A percentile compares a stretch with the other conserved stretches of the same genome.
Evolutionary conservation across 2,113 vertebrate species (phyloP).

Genomic region (Oceanites oceanicus): DNA sequence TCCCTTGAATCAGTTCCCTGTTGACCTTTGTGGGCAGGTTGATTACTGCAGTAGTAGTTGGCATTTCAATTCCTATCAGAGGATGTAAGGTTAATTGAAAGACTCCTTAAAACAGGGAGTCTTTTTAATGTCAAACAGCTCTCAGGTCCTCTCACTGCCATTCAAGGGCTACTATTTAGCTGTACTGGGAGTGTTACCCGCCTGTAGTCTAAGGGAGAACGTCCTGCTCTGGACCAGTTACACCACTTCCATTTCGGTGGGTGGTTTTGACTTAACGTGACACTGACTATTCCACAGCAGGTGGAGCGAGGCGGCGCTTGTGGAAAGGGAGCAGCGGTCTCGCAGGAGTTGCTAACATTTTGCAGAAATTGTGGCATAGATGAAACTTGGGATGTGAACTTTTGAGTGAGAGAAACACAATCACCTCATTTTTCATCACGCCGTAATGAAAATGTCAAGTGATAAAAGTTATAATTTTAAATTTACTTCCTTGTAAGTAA

Average conservation of each 20-base stretch:
- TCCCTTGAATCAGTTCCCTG: not conserved
- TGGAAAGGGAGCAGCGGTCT: not conserved
- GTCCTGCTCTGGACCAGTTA: not conserved
- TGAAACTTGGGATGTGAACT: not conserved
- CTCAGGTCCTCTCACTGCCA: not conserved
- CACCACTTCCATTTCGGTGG: not conserved
- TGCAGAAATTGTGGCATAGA: not conserved
- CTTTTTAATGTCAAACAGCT: not conserved
- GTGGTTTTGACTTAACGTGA: not conserved
- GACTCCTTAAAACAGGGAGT: not conserved
- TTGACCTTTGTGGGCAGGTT: not conserved
- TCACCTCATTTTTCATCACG: not conserved
- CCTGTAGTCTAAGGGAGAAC: not conserved
- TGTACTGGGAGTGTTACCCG: accelerated
- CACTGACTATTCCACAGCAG: not conserved
- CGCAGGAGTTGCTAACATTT: not conserved
- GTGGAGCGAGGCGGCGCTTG: not conserved
- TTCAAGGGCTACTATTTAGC: not conserved
- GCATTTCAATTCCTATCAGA: not conserved
- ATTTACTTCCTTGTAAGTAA: not conserved
- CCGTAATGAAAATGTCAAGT: not conserved
- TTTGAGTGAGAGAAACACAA: not conserved
- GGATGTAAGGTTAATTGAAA: not conserved
- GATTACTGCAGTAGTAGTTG: not conserved
- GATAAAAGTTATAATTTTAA: not conserved